Conservation (phyloP, 1,140 invertebrate genomes). For the Calephelis virginiensis region DNA sequence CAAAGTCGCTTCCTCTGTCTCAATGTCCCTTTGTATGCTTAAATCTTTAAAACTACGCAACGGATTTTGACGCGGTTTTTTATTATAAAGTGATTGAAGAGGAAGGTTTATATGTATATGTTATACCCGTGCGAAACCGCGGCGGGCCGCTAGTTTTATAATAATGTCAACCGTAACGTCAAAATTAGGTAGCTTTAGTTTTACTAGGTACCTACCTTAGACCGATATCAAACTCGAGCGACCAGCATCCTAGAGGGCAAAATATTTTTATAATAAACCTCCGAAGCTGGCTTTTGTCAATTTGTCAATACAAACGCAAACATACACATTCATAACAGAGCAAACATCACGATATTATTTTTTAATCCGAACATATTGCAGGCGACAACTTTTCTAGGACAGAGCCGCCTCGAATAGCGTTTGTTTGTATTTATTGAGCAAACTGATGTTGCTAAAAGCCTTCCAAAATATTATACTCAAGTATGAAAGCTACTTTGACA, state of each 20-base stretch:
- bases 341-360: constrained; percentile 58
- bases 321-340: constrained; percentile 27
- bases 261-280: constrained; percentile 5
- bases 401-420: constrained; percentile 23
- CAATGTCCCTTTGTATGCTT: no score
- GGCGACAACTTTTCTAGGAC: constrained; percentile 43
- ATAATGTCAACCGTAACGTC: no score
- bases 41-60: no score
- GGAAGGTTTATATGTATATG: no score
- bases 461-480: background rate
- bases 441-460: constrained; percentile 18
- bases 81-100: no score
- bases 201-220: no score
- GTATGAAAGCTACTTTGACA: constrained; percentile 3
- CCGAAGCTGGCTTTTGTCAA: constrained; percentile 3
- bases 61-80: no score
- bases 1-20: no score
- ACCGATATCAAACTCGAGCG: no score
- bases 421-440: constrained; percentile 41
- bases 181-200: no score
- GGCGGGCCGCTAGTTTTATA: no score
- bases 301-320: constrained; percentile 27
- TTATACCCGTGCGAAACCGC: no score
- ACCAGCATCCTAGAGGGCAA: background rate
- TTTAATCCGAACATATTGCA: constrained; percentile 71